Evolutionary conservation across 1,140 invertebrate species (phyloP).

Genomic region (Phenacoccus solenopsis): DNA sequence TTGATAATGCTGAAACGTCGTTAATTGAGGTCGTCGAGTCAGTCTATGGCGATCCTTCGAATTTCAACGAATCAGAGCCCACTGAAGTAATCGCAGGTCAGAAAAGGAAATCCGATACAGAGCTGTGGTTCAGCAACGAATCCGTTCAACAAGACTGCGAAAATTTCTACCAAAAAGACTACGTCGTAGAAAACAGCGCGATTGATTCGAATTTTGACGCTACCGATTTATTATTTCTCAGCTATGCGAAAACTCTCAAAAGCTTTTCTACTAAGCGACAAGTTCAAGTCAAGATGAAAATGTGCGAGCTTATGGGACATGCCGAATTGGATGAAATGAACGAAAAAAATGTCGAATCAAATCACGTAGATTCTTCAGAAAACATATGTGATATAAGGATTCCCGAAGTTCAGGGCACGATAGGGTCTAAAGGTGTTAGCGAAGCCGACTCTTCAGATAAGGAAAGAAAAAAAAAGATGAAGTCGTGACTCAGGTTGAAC

Average conservation of each 20-base stretch:
- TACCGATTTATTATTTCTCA: neutral
- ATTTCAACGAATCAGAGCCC: neutral
- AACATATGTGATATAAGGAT: neutral
- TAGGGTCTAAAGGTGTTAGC: neutral
- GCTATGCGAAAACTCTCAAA: neutral
- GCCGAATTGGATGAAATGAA: neutral
- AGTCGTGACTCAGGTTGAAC: too few relatives aligned
- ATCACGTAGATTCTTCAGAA: neutral
- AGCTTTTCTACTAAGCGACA: neutral
- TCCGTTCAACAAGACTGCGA: neutral
- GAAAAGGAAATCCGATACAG: neutral
- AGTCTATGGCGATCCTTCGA: neutral
- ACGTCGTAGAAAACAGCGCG: neutral
- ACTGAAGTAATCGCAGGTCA: neutral
- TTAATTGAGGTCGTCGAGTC: slow-evolving; percentile 9
- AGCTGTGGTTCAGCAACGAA: neutral
- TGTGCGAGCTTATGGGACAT: neutral
- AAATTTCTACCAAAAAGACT: neutral
- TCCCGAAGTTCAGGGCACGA: too few relatives aligned
- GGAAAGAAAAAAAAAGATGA: neutral
- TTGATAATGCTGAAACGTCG: neutral
- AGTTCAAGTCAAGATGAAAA: neutral
- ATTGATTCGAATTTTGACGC: neutral
- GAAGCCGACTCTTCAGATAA: neutral
- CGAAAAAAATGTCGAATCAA: neutral